Evolutionary conservation across 1,140 invertebrate genomes (phyloP).

Genomic region (Reticulitermes speratus): DNA sequence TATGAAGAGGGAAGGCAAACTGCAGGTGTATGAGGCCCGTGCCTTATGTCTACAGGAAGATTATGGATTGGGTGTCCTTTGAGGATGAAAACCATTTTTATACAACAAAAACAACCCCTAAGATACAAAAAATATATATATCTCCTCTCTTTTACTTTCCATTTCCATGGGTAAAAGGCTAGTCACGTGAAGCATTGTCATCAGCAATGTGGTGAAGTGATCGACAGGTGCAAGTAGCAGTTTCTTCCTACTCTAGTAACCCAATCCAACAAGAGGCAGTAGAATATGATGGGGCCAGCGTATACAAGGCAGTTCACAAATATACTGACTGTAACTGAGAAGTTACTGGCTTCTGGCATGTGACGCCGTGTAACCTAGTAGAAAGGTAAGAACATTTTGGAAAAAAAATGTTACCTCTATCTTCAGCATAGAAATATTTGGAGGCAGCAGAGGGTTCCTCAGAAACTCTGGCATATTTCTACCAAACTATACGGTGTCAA

Average conservation of each 20-base stretch:
- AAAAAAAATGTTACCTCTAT: no score
- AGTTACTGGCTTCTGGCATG: no score
- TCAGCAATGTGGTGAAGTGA: background rate
- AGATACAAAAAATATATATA: background rate
- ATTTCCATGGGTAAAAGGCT: background rate
- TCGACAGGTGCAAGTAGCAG: background rate
- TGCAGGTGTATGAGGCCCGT: background rate
- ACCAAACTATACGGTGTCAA: no score
- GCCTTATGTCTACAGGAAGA: background rate
- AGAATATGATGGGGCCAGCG: no score
- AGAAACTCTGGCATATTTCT: no score
- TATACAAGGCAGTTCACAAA: no score
- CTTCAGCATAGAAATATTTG: no score
- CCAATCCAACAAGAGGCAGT: no score
- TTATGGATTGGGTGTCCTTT: background rate
- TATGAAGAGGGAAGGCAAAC: background rate
- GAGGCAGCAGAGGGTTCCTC: no score
- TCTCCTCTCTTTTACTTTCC: background rate
- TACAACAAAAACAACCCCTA: background rate
- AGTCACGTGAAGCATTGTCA: background rate
- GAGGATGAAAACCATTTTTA: background rate
- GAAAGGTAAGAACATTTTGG: no score
- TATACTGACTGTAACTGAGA: no score
- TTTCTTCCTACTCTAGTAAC: background rate
- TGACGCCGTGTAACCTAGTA: no score